Percentiles rank a stretch among this genome's conserved stretches.
Conservation (phyloP, 2,797 vertebrate species). For the Ptychobarbus kaznakovi region DNA sequence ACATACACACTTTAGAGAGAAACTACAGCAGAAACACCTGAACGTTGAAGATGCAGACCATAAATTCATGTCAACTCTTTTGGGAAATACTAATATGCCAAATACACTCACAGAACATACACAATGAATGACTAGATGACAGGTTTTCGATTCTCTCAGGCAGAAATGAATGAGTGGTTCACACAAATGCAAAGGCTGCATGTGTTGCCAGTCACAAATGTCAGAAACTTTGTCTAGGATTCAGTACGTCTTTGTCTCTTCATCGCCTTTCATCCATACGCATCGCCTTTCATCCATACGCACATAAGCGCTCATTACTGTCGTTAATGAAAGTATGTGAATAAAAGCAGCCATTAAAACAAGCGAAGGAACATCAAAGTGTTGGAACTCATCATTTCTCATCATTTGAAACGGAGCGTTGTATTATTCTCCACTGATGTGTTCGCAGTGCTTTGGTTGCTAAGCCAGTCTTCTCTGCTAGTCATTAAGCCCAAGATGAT, state of each 20-base stretch:
- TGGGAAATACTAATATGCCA: not conserved
- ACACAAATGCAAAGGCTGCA: not conserved
- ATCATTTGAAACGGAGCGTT: conserved; percentile 10
- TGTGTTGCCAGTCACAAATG: not conserved
- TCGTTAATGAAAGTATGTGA: conserved; percentile 57
- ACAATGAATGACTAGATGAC: not conserved
- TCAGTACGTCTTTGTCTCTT: conserved; percentile 26
- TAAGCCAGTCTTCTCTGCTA: conserved; percentile 33
- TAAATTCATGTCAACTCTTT: not conserved
- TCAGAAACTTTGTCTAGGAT: not conserved
- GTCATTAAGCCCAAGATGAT: conserved; percentile 44
- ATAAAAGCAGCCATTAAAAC: conserved; percentile 50
- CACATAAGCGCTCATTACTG: conserved; percentile 33
- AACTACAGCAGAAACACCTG: conserved; percentile 44
- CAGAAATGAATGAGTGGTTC: not conserved
- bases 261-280: conserved; percentile 21
- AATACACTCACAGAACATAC: not conserved
- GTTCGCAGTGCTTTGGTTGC: conserved; percentile 2
- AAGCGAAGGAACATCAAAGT: conserved; percentile 46
- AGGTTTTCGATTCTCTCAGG: not conserved
- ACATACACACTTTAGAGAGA: conserved; percentile 2
- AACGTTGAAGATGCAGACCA: not conserved
- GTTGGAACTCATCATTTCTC: conserved; percentile 30
- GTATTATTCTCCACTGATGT: conserved; percentile 29
- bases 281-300: conserved; percentile 25